Percentiles rank a stretch among this genome's conserved stretches.
phyloP scores from a whole-genome alignment of 2,888 invertebrate genomes.

The Dysmachus trigonus region DNA sequence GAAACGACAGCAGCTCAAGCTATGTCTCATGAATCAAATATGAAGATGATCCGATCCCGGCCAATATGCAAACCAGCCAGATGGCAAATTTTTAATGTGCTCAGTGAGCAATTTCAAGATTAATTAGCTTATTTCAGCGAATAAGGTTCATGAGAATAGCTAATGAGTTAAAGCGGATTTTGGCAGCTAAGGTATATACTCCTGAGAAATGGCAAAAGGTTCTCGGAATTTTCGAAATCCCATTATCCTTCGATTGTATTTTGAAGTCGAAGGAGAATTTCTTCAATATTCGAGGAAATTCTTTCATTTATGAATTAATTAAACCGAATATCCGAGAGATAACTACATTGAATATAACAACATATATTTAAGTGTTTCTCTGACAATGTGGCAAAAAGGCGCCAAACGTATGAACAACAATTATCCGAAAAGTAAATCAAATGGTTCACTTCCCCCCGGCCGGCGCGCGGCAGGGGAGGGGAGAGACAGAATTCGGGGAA shows the following conservation, averaged over 20 bases:
- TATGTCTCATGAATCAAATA: slow-evolving; percentile 11
- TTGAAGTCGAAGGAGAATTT: not conserved
- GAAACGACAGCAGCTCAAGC: slow-evolving; percentile 45
- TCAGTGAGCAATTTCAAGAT: slow-evolving; percentile 40
- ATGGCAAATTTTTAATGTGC: slow-evolving; percentile 35
- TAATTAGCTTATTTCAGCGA: slow-evolving; percentile 13
- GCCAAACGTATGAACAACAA: not conserved
- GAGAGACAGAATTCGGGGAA: not conserved
- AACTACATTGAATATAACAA: not conserved
- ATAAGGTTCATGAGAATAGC: not conserved
- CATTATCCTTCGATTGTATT: not conserved
- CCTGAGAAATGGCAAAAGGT: not conserved
- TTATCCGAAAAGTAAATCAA: not conserved
- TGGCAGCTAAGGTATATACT: not conserved
- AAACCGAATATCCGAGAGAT: not conserved
- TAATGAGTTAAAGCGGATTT: not conserved
- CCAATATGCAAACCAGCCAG: slow-evolving; percentile 23
- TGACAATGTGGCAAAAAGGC: not conserved
- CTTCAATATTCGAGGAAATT: not conserved
- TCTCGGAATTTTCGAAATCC: not conserved
- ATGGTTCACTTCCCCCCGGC: not conserved
- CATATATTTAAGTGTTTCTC: not conserved
- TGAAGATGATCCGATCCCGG: slow-evolving; percentile 12
- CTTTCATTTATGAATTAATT: not conserved
- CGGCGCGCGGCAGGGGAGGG: not conserved